Evolutionary conservation across 2,797 vertebrate genomes (phyloP).

Genomic region (Loris lydekkerianus): DNA sequence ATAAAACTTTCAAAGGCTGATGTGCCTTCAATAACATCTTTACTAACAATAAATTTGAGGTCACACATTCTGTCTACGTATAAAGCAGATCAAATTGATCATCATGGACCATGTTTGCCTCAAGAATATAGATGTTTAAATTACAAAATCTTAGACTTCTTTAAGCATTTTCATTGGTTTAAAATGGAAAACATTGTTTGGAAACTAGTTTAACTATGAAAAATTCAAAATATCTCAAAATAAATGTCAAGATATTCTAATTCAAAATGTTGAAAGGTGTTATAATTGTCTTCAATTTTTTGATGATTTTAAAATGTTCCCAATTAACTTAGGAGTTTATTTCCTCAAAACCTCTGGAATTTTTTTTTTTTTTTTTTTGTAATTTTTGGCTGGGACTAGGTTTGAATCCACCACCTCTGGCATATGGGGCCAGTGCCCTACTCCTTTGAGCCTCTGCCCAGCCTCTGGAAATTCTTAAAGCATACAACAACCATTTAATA

Average conservation of each 20-base stretch:
- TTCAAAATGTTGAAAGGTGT: not conserved
- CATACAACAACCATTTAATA: not conserved
- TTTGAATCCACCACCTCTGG: too few species aligned
- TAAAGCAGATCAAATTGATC: not conserved
- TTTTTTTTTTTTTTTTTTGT: too few species aligned
- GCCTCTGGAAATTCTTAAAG: not conserved
- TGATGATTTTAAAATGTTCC: not conserved
- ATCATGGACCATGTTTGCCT: not conserved
- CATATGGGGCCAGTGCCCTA: too few species aligned
- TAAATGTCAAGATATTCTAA: not conserved
- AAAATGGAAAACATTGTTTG: not conserved
- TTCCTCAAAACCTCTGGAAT: not conserved
- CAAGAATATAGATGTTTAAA: not conserved
- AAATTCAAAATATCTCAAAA: not conserved
- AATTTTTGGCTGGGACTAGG: too few species aligned
- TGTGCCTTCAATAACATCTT: not conserved
- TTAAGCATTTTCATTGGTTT: not conserved
- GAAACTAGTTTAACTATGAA: not conserved
- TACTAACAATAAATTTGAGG: not conserved
- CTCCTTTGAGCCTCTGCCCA: too few species aligned
- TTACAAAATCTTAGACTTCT: not conserved
- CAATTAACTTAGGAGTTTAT: not conserved
- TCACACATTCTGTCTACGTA: not conserved
- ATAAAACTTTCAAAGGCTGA: not conserved
- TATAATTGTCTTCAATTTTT: not conserved